Evolutionary conservation across 2,888 invertebrate species (phyloP), one percentile per base, ranked within the genome.

Genomic region (Subacronicta megacephala): DNA sequence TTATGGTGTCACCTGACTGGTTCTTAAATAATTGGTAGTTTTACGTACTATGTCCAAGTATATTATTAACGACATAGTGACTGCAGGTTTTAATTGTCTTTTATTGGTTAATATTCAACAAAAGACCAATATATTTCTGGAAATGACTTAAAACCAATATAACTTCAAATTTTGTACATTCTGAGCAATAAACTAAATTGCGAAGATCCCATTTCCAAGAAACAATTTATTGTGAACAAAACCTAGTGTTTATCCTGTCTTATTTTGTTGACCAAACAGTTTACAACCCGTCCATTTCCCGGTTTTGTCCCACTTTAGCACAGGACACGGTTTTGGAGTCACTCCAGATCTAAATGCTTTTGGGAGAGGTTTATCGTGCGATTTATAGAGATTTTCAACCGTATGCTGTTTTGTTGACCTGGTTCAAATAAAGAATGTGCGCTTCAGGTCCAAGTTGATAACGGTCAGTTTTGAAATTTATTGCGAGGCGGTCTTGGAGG

Each of bases 341-440:
- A 36, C 38, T 57, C 57, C 47, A 67, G 62, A 62, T 62, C n/a
- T 46, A 52, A 68, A 57, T 33, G 41, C 36, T 58, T 46, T 51
- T 50, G 50, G 44, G 38, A 9, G 18, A 41, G 47, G 18, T 56
- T 57, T 67, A 42, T 45, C 68, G 17, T 41, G 33, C 16, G 23
- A 67, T 62, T 65, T 57, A 62, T 62, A 12, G 49, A 52, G 49
- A 45, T 31, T 62, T 50, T 40, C 13, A 18, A 47, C 43, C 40
- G 37, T 16, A 47, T 40, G 37, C 7, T 61, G 51, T 65, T 65
- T 47, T 65, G 56, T 40, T 65, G 61, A 66, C 65, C 55, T 44
- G 40, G 50, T 45, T 67, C 6, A 12, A 15, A 35, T 45, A 45
- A 18, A 36, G 33, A 36, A 47, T 47, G 7, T 17, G 2, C 37